Evolutionary conservation across 2,113 vertebrate genomes (phyloP), one percentile per base, ranked within the genome.

Genomic region (Oenanthe oenanthe): DNA sequence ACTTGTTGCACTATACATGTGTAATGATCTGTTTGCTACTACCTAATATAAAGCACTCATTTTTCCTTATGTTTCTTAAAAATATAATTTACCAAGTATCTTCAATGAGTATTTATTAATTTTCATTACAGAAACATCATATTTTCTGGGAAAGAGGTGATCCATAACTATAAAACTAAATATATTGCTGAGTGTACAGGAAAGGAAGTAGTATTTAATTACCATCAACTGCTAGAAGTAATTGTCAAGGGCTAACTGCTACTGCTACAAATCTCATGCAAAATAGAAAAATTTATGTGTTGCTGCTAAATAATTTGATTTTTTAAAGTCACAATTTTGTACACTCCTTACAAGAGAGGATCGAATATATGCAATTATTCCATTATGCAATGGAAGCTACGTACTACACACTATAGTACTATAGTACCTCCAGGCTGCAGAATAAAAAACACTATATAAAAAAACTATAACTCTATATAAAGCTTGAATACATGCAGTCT

Each of bases 131-230:
- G 65, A 97, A 90, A 70, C 48, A 95, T 96, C 48, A 31, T 90
- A 92, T 96, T 96, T 96, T 82, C 38, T 90, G 36, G 12, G n/a
- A 80, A 96, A 96, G 38, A 92, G 68, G 73, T 76, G 60, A 45
- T 65, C 80, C 50, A 89, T 89, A 96, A 95, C 96, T 95, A 95
- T 43, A 75, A 91, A 96, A 92, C 68, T 68, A 76, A 96, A 97
- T 95, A 92, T 87, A 93, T 83, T 85, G 12, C 40, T 91, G 40
- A 86, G 73, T 51, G 28, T 86, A 81, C 72, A 96, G 68, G 82
- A 94, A 97, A 96, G 95, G 25, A 96, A 97, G 68, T 89, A 93
- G 70, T 45, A 91, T 94, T 97, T 95, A 97, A 97, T 89, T 95
- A 86, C 40, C 42, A 66, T 54, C 45, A 91, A 86, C 94, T 96